These are phyloP conservation scores for Ephestia elutella DNA, from an alignment of 1,140 invertebrate genomes.

Conservation along the genomic window DNA sequence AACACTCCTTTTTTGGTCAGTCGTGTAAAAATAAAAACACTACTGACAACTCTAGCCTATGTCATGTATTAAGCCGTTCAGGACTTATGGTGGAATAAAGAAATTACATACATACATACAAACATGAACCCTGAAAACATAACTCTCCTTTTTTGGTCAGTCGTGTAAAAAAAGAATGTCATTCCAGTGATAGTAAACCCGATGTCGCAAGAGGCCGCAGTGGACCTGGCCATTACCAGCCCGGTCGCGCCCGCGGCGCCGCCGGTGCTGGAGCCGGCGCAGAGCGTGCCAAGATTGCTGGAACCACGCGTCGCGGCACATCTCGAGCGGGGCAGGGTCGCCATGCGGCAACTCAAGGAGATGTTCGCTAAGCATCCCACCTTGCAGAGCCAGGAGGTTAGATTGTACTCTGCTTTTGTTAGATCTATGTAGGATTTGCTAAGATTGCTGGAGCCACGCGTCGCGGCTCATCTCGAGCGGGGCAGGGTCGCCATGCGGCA, in stretches of 20 bases:
- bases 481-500: constrained; percentile 83
- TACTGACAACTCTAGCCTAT: too few species aligned
- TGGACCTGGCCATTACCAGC: not conserved
- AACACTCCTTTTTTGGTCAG: too few species aligned
- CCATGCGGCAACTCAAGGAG: constrained; percentile 83
- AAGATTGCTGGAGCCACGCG: constrained; percentile 75
- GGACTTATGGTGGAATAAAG: too few species aligned
- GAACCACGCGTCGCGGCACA: constrained; percentile 82
- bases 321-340: constrained; percentile 83
- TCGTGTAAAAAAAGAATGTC: too few species aligned
- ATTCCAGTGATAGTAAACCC: constrained; percentile 5
- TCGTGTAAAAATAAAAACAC: too few species aligned
- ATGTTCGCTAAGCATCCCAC: constrained; percentile 84
- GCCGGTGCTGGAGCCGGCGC: constrained; percentile 9
- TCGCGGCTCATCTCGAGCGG: constrained; percentile 83
- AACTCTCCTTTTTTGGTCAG: too few species aligned
- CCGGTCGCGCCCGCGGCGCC: not conserved
- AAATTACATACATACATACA: too few species aligned
- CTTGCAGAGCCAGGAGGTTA: constrained; percentile 80
- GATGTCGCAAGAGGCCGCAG: not conserved
- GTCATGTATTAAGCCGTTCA: too few species aligned
- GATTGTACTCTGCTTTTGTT: too few species aligned
- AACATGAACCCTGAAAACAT: too few species aligned
- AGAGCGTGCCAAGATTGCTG: constrained; percentile 45
- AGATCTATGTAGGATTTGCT: too few species aligned